These are phyloP conservation scores for Xenus cinereus DNA, from an alignment of 2,113 vertebrate species.

Conservation along the genomic window DNA sequence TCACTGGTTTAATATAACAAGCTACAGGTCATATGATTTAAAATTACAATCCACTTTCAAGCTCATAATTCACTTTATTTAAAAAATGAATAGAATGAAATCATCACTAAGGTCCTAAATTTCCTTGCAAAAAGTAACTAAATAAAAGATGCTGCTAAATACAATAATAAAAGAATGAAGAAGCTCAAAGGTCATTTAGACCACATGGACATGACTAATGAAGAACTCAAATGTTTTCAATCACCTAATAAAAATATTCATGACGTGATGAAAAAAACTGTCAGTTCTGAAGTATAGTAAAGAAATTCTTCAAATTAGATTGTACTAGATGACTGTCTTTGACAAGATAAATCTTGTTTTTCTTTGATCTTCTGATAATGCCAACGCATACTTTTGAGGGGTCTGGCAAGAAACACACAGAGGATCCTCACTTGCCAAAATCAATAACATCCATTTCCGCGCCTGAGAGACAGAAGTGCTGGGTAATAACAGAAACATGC, in stretches of 20 bases:
- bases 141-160: neutral
- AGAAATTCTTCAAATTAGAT: slow-evolving; percentile 15
- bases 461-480: neutral
- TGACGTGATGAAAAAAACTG: neutral
- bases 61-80: neutral
- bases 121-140: neutral
- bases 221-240: neutral
- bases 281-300: neutral
- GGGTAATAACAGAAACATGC: neutral
- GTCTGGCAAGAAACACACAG: neutral
- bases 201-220: neutral
- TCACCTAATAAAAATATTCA: slow-evolving; percentile 4
- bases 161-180: neutral
- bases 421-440: slow-evolving; percentile 20
- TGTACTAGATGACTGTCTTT: neutral
- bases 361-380: slow-evolving; percentile 21
- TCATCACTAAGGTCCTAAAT: neutral
- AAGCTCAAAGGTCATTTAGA: neutral
- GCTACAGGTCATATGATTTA: neutral
- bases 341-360: slow-evolving; percentile 24
- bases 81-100: neutral
- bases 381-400: neutral
- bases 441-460: neutral
- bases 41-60: slow-evolving; percentile 1
- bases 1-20: neutral